Base-by-base conservation (phyloP, 1,140 invertebrate species). In the Gonioctena quinquepunctata region DNA sequence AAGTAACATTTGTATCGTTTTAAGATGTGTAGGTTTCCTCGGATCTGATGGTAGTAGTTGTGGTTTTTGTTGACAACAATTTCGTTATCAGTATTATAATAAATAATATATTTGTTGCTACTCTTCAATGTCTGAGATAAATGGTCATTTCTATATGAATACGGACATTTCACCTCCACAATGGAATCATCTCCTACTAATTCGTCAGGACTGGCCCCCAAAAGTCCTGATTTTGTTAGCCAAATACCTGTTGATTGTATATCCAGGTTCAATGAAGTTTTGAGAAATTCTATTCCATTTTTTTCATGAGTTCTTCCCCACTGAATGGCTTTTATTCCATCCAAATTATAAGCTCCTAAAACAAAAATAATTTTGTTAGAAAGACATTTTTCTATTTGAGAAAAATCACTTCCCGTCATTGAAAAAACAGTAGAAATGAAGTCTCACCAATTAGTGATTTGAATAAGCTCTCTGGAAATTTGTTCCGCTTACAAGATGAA, bases 101-200 rank as follows among this genome's bases (percentile, higher is more conserved):
- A n/a, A n/a, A n/a, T n/a, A n/a, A n/a, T n/a, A n/a, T n/a, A n/a
- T n/a, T n/a, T n/a, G n/a, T n/a, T n/a, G n/a, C n/a, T n/a, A n/a
- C n/a, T n/a, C n/a, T n/a, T n/a, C n/a, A n/a, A n/a, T n/a, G n/a
- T 61, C 48, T 72, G 25, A 11, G 28, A 50, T 28, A 72, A 65
- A 18, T 50, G 11, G 19, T 65, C 67, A 71, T 75, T 68, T 69
- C 68, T 56, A 25, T 42, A 69, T n/a, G 68, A 28, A 71, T 69
- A 78, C 25, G 75, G 76, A 60, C 73, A 78, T 65, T 76, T 76
- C 7, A 75, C 64, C 71, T 78, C 76, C 18, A n/a, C n/a, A n/a
- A n/a, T n/a, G n/a, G n/a, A n/a, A n/a, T n/a, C n/a, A n/a, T n/a
- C n/a, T n/a, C n/a, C n/a, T 49, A 71, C 26, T 42, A 78, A 68